These are phyloP conservation scores for Potorous gilbertii DNA, from an alignment of 2,797 vertebrate species.

Conservation along the genomic window DNA sequence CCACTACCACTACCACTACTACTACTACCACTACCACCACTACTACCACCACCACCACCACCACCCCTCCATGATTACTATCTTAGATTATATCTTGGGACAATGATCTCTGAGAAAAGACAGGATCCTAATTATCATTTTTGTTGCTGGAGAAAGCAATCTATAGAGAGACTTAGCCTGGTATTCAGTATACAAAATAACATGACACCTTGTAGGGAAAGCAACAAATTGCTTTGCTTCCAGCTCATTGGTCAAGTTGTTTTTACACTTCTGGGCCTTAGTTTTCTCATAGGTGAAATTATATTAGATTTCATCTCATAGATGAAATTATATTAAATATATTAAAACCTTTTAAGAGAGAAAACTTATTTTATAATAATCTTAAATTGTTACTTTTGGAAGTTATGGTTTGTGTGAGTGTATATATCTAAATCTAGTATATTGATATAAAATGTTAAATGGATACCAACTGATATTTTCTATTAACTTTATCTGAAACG, in stretches of 20 bases:
- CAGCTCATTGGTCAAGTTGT: background rate
- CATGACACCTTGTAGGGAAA: background rate
- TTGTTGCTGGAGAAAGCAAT: background rate
- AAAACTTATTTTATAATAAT: background rate
- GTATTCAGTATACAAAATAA: background rate
- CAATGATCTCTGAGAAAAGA: background rate
- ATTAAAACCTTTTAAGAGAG: background rate
- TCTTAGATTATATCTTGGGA: background rate
- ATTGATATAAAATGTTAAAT: background rate
- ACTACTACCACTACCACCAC: too few relatives aligned
- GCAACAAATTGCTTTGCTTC: background rate
- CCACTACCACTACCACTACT: too few relatives aligned
- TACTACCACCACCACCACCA: too few relatives aligned
- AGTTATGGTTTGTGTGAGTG: background rate
- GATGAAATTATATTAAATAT: background rate
- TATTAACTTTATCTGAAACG: background rate
- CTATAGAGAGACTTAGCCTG: background rate
- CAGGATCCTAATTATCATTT: background rate
- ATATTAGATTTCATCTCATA: background rate
- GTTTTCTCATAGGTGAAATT: background rate
- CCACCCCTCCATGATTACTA: background rate
- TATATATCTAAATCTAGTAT: background rate
- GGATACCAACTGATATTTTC: background rate
- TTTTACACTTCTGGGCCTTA: background rate
- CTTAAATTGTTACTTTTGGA: background rate